Evolutionary conservation across 2,113 vertebrate genomes (phyloP), one percentile per base, ranked within the genome.

Genomic region (Megalops atlanticus): DNA sequence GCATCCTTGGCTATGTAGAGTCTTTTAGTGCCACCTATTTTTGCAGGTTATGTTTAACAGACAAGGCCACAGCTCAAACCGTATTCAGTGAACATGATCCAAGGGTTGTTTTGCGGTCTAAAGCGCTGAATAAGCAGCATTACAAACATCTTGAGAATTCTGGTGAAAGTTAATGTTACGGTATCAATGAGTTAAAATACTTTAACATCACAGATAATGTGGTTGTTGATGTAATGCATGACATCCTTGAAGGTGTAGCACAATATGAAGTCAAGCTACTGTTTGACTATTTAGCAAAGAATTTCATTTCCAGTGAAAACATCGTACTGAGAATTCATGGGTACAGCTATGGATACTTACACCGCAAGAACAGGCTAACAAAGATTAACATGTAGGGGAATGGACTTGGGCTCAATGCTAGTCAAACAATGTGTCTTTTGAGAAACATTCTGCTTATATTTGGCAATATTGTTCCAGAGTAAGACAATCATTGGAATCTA

Each of bases 201-300:
- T n/a, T n/a, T n/a, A n/a, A n/a, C n/a, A n/a, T 45, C 10, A 39
- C 35, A 41, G 45, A 78, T 21, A 80, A 81, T 40, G 58, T 64
- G 58, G 72, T 52, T 35, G 74, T 77, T 40, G 54, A 82, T 12
- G 64, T 82, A 35, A 82, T 77, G 74, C 80, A 81, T 43, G 80
- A 81, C 58, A 39, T 81, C 18, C 49, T 82, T 11, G 80, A 77
- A 82, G 74, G 74, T 16, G 80, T 81, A n/a, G 80, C n/a, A 11
- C 74, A 82, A 64, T 82, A 38, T 77, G 41, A 82, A 31, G 5
- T 82, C 5, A 82, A 82, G 68, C 75, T 82, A 5, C 40, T 70
- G 27, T 41, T 31, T 38, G n/a, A 79, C 64, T 24, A 43, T n/a
- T n/a, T n/a, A n/a, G n/a, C n/a, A n/a, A n/a, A n/a, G n/a, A n/a